phyloP scores from a whole-genome alignment of 2,888 invertebrate genomes.

The Agriopis leucophaearia region DNA sequence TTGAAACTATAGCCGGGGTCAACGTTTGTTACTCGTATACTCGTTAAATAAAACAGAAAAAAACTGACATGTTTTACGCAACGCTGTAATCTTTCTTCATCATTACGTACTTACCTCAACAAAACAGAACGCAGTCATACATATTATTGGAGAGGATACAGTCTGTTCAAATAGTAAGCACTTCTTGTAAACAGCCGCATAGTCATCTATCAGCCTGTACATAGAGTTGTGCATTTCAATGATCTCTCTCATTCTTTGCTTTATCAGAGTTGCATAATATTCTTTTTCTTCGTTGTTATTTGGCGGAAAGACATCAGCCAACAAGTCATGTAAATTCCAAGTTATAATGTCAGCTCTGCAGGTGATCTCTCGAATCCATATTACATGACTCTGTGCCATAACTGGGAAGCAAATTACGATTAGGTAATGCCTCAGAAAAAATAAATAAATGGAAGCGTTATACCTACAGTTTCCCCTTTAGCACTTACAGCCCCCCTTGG shows the following conservation, averaged over 20 bases:
- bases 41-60: no score
- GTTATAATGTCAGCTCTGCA: constrained; percentile 33
- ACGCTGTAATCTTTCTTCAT: not conserved
- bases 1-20: no score
- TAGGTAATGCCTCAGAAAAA: no score
- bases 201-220: constrained; percentile 32
- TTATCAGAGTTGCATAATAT: constrained; percentile 14
- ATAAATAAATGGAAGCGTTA: no score
- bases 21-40: no score
- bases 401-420: constrained; percentile 7
- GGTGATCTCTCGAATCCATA: constrained; percentile 25
- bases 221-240: constrained; percentile 40
- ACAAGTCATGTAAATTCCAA: constrained; percentile 30
- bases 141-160: constrained; percentile 27
- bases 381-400: constrained; percentile 15
- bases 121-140: constrained; percentile 35
- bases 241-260: constrained; percentile 32
- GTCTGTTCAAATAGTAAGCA: constrained; percentile 35
- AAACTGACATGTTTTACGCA: not conserved
- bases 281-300: constrained; percentile 18
- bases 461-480: no score
- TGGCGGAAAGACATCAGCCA: constrained; percentile 31
- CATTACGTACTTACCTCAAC: constrained; percentile 25
- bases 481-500: no score
- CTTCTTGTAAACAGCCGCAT: constrained; percentile 33